Conservation (phyloP, 2,888 invertebrate species). For the Aelia acuminata region DNA sequence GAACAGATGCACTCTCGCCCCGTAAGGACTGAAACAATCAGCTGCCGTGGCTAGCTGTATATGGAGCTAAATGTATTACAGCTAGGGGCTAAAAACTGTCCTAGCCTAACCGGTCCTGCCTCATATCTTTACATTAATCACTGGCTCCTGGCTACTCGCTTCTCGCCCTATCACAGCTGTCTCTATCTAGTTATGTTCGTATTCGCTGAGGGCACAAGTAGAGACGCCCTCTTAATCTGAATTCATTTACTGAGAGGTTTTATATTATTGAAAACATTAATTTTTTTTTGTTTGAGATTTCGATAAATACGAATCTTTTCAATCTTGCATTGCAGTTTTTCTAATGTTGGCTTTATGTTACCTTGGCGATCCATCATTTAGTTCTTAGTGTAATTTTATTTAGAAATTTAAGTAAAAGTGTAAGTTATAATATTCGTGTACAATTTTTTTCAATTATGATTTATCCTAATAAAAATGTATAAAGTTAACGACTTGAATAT, state of each 20-base stretch:
- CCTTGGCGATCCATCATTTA: too few species aligned
- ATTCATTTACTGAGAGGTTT: neutral
- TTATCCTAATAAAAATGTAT: too few species aligned
- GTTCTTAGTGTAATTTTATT: too few species aligned
- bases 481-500: too few species aligned
- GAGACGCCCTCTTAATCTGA: neutral
- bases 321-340: neutral
- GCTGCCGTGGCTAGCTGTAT: constrained; percentile 39
- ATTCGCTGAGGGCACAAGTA: neutral
- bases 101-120: constrained; percentile 51
- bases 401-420: too few species aligned
- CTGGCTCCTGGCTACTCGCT: neutral
- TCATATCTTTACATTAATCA: constrained; percentile 39
- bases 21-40: constrained; percentile 27
- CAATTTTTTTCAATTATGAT: too few species aligned
- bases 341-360: too few species aligned
- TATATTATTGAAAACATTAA: too few species aligned
- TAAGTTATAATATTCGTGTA: too few species aligned
- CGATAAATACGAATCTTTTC: neutral
- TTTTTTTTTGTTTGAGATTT: neutral
- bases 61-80: constrained; percentile 43
- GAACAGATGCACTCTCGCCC: constrained; percentile 27
- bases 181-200: neutral
- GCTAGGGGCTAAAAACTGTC: constrained; percentile 46
- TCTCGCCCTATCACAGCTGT: neutral